Evolutionary conservation across 2,797 vertebrate genomes (phyloP).

Genomic region (Philypnodon macrostomus): DNA sequence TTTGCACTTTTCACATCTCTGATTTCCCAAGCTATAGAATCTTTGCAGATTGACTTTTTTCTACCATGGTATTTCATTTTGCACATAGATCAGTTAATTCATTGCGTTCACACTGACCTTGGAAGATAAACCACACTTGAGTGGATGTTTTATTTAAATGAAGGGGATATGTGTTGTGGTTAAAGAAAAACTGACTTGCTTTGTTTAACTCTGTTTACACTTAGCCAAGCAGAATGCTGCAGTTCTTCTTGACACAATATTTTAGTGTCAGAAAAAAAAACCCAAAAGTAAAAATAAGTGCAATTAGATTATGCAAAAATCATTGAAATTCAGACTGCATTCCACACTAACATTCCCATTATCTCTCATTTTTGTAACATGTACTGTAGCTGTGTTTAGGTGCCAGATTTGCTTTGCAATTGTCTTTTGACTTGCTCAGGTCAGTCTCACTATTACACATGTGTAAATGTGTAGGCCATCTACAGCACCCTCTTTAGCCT

Average conservation of each 20-base stretch:
- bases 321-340: slow-evolving; percentile 46
- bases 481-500: background rate
- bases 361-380: slow-evolving; percentile 4
- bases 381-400: slow-evolving; percentile 23
- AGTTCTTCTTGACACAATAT: slow-evolving; percentile 55
- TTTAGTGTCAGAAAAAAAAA: slow-evolving; percentile 45
- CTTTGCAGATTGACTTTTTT: too few relatives aligned
- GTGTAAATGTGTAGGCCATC: background rate
- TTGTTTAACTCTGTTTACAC: slow-evolving; percentile 80
- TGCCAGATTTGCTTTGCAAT: slow-evolving; percentile 9
- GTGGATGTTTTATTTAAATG: slow-evolving; percentile 47
- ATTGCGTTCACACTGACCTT: slow-evolving; percentile 70
- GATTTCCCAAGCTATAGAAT: background rate
- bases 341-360: slow-evolving; percentile 74
- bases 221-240: slow-evolving; percentile 78
- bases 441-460: slow-evolving; percentile 5
- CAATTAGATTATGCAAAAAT: slow-evolving; percentile 76
- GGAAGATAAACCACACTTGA: slow-evolving; percentile 54
- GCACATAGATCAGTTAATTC: slow-evolving; percentile 64
- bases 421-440: slow-evolving; percentile 1
- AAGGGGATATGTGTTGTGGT: slow-evolving; percentile 67
- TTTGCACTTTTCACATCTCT: slow-evolving; percentile 16
- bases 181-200: slow-evolving; percentile 68
- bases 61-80: slow-evolving; percentile 68
- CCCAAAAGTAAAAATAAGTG: slow-evolving; percentile 72